Base-by-base conservation (phyloP, 2,888 invertebrate species). In the Athripsodes cinereus region DNA sequence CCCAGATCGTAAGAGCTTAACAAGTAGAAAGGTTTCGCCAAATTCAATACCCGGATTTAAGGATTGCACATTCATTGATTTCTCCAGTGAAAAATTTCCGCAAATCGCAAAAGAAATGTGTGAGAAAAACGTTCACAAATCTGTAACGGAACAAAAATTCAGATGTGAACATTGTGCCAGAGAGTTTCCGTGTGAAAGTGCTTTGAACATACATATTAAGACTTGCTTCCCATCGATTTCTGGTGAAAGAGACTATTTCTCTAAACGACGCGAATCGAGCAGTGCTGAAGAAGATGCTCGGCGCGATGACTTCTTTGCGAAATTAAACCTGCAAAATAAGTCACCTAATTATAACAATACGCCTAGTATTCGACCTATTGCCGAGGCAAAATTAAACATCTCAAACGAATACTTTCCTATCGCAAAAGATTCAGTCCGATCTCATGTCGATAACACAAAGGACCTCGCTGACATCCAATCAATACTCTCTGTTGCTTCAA, bases 391-490 rank as follows among this genome's bases (percentile, higher is more conserved):
- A 22, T 70, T 75, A 1, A 76, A 78, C 66, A 71, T 72, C 44
- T 74, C 76, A n/a, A 74, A 76, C 61, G 69, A 68, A 22, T 75
- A 74, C 64, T 68, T 71, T 46, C 44, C 55, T 6, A 58, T 57
- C 22, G 63, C 69, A 22, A 68, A 71, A 53, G 78, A 76, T 60
- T 74, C 75, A 2, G 72, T 76, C 22, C 48, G 53, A 34, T 71
- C 77, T 61, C 75, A 76, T 60, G 76, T 76, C 31, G 84, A 85
- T 66, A 78, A 79, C 63, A 82, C 82, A 22, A 86, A 86, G 69
- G 92, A 93, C 67, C 76, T 92, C 62, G 92, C 92, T 48, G 92
- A 92, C 68, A 92, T 93, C 63, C 89, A 88, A 69, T 88, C 90
- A 22, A 92, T 92, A 63, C 78, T 92, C 55, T 87, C 86, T 20